phyloP scores from a whole-genome alignment of 2,888 invertebrate species.

The Chloroclysta siterata region DNA sequence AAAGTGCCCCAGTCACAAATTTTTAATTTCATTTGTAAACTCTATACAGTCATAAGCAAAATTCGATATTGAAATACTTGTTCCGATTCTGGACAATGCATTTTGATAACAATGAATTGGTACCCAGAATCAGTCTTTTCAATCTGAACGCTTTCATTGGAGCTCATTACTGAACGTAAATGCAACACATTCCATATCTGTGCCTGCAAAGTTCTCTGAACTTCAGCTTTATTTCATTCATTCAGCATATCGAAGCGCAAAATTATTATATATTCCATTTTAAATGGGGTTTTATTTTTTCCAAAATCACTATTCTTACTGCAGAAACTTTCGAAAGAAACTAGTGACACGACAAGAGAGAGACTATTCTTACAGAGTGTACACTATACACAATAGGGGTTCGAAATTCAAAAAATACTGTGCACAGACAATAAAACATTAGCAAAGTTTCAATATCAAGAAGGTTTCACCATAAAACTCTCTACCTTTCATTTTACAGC shows the following conservation, averaged over 20 bases:
- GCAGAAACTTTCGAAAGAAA: no score
- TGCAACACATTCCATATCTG: neutral
- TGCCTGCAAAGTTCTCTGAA: neutral
- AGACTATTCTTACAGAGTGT: no score
- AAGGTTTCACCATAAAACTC: slow-evolving; percentile 16
- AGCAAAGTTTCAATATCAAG: slow-evolving; percentile 18
- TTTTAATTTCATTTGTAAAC: no score
- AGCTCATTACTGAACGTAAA: slow-evolving; percentile 1
- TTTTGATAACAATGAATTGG: neutral
- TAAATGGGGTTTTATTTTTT: no score
- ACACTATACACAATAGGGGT: neutral
- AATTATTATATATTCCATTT: neutral
- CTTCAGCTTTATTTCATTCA: neutral
- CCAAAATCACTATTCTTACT: no score
- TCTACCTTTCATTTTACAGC: slow-evolving; percentile 61
- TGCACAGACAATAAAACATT: slow-evolving; percentile 6
- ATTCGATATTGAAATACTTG: neutral
- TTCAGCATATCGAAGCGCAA: neutral
- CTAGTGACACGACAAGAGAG: no score
- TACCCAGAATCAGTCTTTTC: neutral
- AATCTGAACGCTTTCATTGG: slow-evolving; percentile 2
- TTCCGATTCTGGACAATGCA: neutral
- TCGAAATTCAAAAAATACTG: neutral
- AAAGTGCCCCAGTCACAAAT: no score
- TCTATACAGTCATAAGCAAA: no score